Conservation (phyloP, 1,140 invertebrate genomes). For the Ylistrum balloti region DNA sequence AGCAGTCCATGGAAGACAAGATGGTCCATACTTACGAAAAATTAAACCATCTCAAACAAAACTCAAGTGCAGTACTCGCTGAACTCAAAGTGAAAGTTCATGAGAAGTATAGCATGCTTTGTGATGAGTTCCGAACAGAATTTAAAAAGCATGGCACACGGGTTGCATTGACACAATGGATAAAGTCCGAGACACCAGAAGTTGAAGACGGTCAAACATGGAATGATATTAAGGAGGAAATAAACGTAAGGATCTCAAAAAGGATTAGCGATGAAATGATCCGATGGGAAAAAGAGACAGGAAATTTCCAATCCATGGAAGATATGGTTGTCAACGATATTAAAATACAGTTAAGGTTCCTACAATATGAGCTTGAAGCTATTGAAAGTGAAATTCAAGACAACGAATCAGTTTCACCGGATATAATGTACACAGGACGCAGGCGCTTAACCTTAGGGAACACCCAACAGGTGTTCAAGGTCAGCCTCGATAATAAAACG, state of each 20-base stretch:
- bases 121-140: constrained; percentile 43
- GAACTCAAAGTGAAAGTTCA: constrained; percentile 55
- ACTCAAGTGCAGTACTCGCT: constrained; percentile 58
- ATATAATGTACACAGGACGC: neutral
- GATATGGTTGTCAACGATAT: constrained; percentile 27
- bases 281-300: constrained; percentile 55
- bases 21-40: constrained; percentile 64
- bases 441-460: neutral
- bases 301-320: constrained; percentile 40
- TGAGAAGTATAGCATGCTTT: constrained; percentile 50
- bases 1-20: constrained; percentile 63
- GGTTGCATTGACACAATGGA: constrained; percentile 47
- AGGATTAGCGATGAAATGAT: constrained; percentile 58
- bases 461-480: neutral
- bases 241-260: constrained; percentile 12
- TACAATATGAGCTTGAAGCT: neutral
- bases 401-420: neutral
- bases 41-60: constrained; percentile 61
- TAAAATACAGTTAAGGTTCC: neutral
- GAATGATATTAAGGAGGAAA: constrained; percentile 36
- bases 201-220: constrained; percentile 9
- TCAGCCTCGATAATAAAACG: neutral
- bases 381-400: constrained; percentile 12
- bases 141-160: constrained; percentile 11
- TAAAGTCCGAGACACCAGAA: constrained; percentile 41